Evolutionary conservation across 2,113 vertebrate species (phyloP), one percentile per base, ranked within the genome.

Genomic region (Xiphophorus maculatus): DNA sequence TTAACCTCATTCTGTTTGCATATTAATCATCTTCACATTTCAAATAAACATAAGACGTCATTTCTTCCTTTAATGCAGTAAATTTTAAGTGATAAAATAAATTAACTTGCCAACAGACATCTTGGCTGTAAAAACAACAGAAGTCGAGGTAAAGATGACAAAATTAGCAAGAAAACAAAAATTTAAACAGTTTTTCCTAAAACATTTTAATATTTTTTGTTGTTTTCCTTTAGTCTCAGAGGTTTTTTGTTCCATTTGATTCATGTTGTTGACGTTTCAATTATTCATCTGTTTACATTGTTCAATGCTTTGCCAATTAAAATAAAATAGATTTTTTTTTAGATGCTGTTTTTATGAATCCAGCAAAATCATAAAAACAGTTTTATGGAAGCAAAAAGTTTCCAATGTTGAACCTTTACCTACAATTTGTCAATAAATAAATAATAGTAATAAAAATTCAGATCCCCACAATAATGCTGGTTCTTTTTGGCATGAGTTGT

Each of bases 241-340:
- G 68, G 27, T 58, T 71, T 66, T 67, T 25, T 66, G 15, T 3
- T 48, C 17, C 28, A 1, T 33, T 51, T 66, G 63, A 44, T 35
- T 30, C 33, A 44, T 17, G 35, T 11, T 42, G 14, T 62, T 67
- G 37, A 67, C 37, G 62, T 79, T 67, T 78, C 30, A 81, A 40
- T 17, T 51, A 32, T 32, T 68, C 29, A 33, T 75, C 42, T 73
- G 78, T 84, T 84, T 76, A 54, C 74, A 78, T 74, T 70, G 33
- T 33, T 40, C 0, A 19, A 48, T n/a, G 58, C 44, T 28, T 33
- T n/a, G 42, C 42, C 51, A 58, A n/a, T 58, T n/a, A 58, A 9
- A 25, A 54, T 19, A 25, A 25, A 51, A 42, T 13, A 42, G 14
- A 14, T 54, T 54, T 54, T 28, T 28, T 48, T 51, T 51, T 51